Percentiles rank a stretch among this genome's conserved stretches.
Evolutionary conservation across 1,140 invertebrate species (phyloP).

Genomic region (Drosophila pallidifrons): DNA sequence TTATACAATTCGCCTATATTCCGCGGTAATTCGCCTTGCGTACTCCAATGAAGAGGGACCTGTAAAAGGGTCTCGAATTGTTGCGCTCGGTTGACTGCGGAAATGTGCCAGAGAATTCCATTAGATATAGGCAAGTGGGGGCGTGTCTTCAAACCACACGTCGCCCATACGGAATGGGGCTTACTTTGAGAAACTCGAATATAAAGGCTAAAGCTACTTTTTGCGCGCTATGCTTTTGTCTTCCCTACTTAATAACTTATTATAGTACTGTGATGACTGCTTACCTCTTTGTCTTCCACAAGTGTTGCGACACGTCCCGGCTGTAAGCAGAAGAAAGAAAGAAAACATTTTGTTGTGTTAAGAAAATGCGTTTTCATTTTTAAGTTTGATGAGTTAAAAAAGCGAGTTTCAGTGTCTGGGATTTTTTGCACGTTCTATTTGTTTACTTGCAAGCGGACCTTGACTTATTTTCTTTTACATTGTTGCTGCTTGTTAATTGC

Average conservation of each 20-base stretch:
- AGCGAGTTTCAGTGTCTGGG: not conserved
- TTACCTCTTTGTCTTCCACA: constrained; percentile 90
- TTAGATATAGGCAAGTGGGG: constrained; percentile 76
- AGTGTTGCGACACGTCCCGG: constrained; percentile 92
- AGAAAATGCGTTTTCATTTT: constrained; percentile 11
- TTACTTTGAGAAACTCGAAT: constrained; percentile 75
- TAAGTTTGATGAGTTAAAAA: not conserved
- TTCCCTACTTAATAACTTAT: not conserved
- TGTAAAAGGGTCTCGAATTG: constrained; percentile 44
- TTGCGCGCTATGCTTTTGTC: constrained; percentile 57
- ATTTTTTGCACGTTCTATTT: constrained; percentile 23
- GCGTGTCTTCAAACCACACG: constrained; percentile 4
- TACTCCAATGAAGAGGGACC: constrained; percentile 62
- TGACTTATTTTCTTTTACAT: constrained; percentile 55
- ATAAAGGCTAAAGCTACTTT: constrained; percentile 9
- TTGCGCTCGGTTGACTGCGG: constrained; percentile 73
- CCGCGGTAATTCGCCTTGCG: constrained; percentile 71
- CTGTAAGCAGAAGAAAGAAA: constrained; percentile 86
- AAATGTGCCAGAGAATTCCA: constrained; percentile 78
- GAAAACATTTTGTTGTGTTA: constrained; percentile 22
- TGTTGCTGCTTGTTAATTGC: constrained; percentile 7
- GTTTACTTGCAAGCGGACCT: constrained; percentile 62
- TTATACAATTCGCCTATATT: constrained; percentile 73
- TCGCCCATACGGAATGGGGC: constrained; percentile 78
- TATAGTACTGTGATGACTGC: constrained; percentile 38